Evolutionary conservation across 1,140 invertebrate genomes (phyloP), one percentile per base, ranked within the genome.

Genomic region (Neelides sp.): DNA sequence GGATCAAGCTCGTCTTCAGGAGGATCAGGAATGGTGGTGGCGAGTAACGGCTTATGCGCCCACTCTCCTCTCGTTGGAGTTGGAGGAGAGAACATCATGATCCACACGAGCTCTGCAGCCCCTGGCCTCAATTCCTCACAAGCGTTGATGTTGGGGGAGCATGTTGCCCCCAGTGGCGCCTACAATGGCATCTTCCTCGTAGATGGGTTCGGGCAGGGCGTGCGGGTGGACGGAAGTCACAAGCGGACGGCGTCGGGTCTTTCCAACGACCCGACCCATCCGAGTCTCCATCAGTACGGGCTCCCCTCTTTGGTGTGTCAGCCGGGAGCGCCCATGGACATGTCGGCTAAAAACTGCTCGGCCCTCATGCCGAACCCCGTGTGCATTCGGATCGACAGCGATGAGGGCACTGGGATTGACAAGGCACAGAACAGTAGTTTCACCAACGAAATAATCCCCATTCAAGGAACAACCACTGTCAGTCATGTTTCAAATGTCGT

Each of bases 161-260:
- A n/a, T n/a, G n/a, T n/a, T n/a, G n/a, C n/a, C n/a, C n/a, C n/a
- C n/a, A n/a, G n/a, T n/a, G 23, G 45, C 32, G 32, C 17, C 20
- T 52, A 53, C 37, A 53, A 53, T 48, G 51, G 51, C 27, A 53
- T 53, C 15, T 53, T 48, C 27, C 51, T 53, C 17, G 45, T 53
- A 13, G 51, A 53, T 48, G 51, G 51, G 15, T 30, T 53, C 15
- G 44, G 51, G 13, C 40, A 47, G 22, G 51, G 51, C 27, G 32
- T 53, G 26, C 17, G 50, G 13, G 47, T 52, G 46, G 44, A 52
- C 28, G 36, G 41, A 27, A 7, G 26, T 23, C 41, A 23, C 8
- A 24, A 26, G 41, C 8, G 41, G 5, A 7, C 19, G 26, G 7
- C 5, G 10, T 8, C 23, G 20, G 8, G 41, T 4, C 15, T 7